phyloP scores from a whole-genome alignment of 2,888 invertebrate species.

The Epistrophe eligans region DNA sequence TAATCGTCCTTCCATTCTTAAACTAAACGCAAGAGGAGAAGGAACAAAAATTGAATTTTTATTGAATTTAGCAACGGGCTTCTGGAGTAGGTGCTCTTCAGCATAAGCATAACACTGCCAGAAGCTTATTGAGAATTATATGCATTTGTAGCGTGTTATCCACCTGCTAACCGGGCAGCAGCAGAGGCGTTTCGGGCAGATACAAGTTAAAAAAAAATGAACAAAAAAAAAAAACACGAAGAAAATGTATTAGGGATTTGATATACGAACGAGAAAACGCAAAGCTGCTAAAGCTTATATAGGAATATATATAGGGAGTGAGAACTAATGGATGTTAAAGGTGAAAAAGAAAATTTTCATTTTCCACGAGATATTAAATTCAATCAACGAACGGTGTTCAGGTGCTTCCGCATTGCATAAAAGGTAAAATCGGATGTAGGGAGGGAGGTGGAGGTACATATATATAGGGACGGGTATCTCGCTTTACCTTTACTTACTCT shows the following conservation, averaged over 20 bases:
- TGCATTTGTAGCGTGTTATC: constrained; percentile 72
- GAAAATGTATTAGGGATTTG: constrained; percentile 47
- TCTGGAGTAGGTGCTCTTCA: constrained; percentile 51
- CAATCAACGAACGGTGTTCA: constrained; percentile 56
- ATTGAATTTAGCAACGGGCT: constrained; percentile 67
- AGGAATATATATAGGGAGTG: constrained; percentile 28
- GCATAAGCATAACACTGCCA: constrained; percentile 55
- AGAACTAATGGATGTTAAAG: constrained; percentile 64
- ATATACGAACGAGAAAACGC: constrained; percentile 29
- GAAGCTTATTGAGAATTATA: constrained; percentile 73
- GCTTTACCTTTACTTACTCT: not conserved
- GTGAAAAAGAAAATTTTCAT: constrained; percentile 64
- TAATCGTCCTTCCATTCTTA: constrained; percentile 58
- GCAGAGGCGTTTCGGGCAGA: constrained; percentile 11
- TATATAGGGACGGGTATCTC: not conserved
- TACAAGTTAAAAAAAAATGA: not conserved
- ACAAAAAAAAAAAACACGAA: not conserved
- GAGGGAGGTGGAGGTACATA: too few relatives aligned
- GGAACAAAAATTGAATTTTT: constrained; percentile 58
- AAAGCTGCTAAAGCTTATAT: constrained; percentile 34
- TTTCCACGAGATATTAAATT: constrained; percentile 64
- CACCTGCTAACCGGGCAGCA: constrained; percentile 65
- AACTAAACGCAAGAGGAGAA: constrained; percentile 40
- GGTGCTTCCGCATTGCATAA: constrained; percentile 54
- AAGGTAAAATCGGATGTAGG: constrained; percentile 1